Evolutionary conservation across 2,113 vertebrate species (phyloP).

Genomic region (Calyptomena viridis): DNA sequence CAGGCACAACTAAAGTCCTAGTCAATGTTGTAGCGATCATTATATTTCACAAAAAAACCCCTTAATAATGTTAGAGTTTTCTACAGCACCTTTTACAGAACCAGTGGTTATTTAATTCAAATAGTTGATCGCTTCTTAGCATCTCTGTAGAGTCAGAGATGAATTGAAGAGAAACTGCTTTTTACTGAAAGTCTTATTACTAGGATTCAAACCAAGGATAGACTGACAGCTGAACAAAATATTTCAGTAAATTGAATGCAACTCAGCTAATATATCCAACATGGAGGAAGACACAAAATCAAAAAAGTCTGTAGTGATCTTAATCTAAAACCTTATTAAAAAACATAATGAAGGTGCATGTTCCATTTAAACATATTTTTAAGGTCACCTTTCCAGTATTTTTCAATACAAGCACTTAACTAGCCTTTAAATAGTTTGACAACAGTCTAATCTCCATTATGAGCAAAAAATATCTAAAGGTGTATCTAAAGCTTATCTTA

Average conservation of each 20-base stretch:
- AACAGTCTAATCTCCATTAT: not conserved
- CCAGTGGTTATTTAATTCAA: fast-evolving
- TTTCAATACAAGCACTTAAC: not conserved
- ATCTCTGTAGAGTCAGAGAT: not conserved
- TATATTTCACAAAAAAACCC: not conserved
- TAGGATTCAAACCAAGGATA: not conserved
- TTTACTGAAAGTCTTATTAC: not conserved
- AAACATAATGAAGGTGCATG: not conserved
- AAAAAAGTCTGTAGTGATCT: not conserved
- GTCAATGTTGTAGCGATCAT: not conserved
- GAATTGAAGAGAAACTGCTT: not conserved
- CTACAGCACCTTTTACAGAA: not conserved
- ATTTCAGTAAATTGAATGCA: not conserved
- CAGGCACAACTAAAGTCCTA: not conserved
- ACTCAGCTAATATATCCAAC: not conserved
- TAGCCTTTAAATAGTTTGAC: not conserved
- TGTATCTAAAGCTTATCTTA: not conserved
- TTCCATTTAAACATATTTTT: not conserved
- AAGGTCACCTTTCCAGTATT: not conserved
- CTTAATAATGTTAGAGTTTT: too few species aligned
- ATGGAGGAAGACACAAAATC: not conserved
- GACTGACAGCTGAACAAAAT: not conserved
- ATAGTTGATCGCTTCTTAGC: not conserved
- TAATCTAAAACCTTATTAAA: not conserved
- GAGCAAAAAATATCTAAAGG: not conserved